phyloP scores from a whole-genome alignment of 1,140 invertebrate species.

The Scaptomyza montana region DNA sequence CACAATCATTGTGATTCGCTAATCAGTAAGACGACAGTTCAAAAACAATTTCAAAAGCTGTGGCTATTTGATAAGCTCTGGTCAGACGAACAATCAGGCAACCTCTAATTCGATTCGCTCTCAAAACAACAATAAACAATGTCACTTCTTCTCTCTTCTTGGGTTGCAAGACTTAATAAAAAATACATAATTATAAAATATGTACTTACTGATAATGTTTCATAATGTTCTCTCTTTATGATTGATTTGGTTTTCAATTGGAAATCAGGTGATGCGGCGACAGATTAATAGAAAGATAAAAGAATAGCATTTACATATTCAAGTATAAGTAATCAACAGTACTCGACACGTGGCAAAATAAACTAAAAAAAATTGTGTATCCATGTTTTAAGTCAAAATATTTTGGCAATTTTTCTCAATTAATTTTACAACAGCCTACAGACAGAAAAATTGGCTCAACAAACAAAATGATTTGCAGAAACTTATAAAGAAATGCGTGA shows the following conservation, averaged over 20 bases:
- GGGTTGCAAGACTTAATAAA: conserved; percentile 4
- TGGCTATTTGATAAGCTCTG: conserved; percentile 5
- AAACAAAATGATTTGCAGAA: conserved; percentile 64
- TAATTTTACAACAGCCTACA: conserved; percentile 18
- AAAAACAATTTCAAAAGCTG: neutral
- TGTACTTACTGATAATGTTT: neutral
- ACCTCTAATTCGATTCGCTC: conserved; percentile 1
- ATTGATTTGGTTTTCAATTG: conserved; percentile 4
- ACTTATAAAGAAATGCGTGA: conserved; percentile 60
- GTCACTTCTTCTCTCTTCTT: neutral
- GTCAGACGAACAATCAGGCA: neutral
- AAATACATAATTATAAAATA: no score
- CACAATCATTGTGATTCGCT: conserved; percentile 7
- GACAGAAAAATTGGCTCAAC: conserved; percentile 18
- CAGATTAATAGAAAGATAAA: neutral
- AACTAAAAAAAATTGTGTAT: no score
- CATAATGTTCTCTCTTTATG: neutral
- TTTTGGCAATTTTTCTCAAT: conserved; percentile 42
- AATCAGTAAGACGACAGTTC: neutral
- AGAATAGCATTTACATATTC: neutral
- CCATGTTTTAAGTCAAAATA: neutral
- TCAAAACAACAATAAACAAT: conserved; percentile 6
- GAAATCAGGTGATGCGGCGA: conserved; percentile 20
- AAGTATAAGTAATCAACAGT: neutral
- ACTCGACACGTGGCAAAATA: neutral